phyloP scores from a whole-genome alignment of 1,140 invertebrate species.

The Trichonephila clavata region DNA sequence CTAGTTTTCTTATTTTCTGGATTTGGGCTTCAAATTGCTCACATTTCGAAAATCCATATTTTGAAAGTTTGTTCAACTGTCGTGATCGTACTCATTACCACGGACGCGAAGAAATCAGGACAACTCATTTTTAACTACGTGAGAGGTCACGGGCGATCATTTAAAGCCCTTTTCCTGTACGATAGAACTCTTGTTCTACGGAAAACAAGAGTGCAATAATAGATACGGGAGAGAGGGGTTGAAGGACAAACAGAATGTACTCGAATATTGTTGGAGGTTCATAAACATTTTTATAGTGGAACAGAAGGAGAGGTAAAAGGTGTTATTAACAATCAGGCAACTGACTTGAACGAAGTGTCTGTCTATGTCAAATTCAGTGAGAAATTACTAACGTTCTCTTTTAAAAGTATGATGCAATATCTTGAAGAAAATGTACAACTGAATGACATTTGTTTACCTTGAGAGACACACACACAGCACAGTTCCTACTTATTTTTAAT shows the following conservation, averaged over 20 bases:
- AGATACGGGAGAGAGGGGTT: not conserved
- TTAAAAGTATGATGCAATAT: no score
- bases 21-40: not conserved
- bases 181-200: not conserved
- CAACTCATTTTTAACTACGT: conserved; percentile 21
- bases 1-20: not conserved
- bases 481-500: no score
- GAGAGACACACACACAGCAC: no score
- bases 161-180: not conserved
- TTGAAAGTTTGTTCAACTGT: not conserved
- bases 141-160: conserved; percentile 20
- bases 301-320: not conserved
- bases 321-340: not conserved
- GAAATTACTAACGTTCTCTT: no score
- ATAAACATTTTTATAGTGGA: not conserved
- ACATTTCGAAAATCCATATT: not conserved
- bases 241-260: conserved; percentile 2
- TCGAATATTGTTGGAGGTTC: not conserved
- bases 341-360: no score
- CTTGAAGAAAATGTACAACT: no score
- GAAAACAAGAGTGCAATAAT: conserved; percentile 9
- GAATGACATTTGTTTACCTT: no score
- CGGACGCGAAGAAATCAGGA: not conserved
- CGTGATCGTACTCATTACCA: not conserved
- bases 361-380: no score